phyloP scores from a whole-genome alignment of 2,113 vertebrate genomes.

The Stictonetta naevosa region DNA sequence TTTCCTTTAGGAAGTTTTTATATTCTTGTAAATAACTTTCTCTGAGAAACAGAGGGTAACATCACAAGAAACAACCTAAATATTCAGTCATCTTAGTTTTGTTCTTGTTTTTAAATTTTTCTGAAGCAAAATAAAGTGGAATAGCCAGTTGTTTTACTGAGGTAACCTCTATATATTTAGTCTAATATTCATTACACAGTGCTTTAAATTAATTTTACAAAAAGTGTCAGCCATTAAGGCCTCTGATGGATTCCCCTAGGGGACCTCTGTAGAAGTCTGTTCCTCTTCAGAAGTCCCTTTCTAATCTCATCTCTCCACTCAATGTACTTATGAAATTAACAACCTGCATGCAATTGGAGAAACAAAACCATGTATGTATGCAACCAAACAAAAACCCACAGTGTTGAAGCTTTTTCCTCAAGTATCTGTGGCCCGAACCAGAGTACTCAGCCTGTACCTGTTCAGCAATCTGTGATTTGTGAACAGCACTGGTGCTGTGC shows the following conservation, averaged over 20 bases:
- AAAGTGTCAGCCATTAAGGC: accelerated
- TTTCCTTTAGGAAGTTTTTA: neutral
- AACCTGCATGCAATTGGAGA: neutral
- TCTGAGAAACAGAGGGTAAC: neutral
- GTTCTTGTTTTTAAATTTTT: neutral
- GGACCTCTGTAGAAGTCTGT: neutral
- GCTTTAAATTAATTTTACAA: neutral
- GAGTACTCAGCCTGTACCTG: accelerated
- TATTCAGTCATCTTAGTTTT: neutral
- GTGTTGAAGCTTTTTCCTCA: neutral
- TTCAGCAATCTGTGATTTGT: neutral
- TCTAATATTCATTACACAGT: neutral
- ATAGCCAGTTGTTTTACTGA: neutral
- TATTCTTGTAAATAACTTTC: neutral
- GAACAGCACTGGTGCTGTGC: neutral
- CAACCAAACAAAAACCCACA: too few species aligned
- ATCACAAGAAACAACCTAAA: neutral
- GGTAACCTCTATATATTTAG: neutral
- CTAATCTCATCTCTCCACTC: neutral
- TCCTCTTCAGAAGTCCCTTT: neutral
- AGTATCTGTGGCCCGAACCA: neutral
- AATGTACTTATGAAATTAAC: neutral
- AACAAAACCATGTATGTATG: neutral
- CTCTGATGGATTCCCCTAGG: neutral
- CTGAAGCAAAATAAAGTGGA: neutral